Base-by-base conservation (phyloP, 2,797 vertebrate genomes). In the Garrulus glandarius region DNA sequence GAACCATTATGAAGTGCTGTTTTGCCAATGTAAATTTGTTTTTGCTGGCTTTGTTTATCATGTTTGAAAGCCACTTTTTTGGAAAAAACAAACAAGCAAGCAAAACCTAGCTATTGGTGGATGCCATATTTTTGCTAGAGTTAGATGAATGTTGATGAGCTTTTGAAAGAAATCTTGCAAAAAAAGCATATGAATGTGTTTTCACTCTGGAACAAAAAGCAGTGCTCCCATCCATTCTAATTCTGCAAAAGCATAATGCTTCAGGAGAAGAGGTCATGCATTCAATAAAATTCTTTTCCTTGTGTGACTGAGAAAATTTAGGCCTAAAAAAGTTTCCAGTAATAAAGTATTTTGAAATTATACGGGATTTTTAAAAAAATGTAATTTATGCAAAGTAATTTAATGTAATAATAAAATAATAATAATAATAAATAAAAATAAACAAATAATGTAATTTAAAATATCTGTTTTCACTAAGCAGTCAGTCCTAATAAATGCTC, bases 11-110 rank as follows among this genome's bases (percentile, higher is more conserved):
- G 29, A 81, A 20, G 47, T 16, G 32, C 39, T 75, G 39, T 67
- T 78, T 83, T 90, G 87, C 94, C 92, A 95, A 94, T 26, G 80
- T 71, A 95, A 95, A 92, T 92, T 89, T 94, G 61, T 55, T 88
- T 93, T 75, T 86, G 7, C 61, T 97, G 92, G 61, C 64, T 88
- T 84, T 84, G 46, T 46, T 95, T 88, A 57, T 56, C 65, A 55
- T 2, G 1, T 85, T 94, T 74, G 44, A 57, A 95, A 77, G 46
- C 11, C 22, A 3, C 30, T 44, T 52, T 53, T 68, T 60, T 57
- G 4, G 7, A 43, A 70, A 89, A 89, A 93, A 86, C 19, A 91
- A 94, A 76, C 49, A 94, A 83, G 59, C 13, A 49, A 91, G 53
- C 19, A 87, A 79, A 82, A 92, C 4, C 17, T 89, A 55, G 50